Conservation (phyloP, 1,140 invertebrate species). For the Matsumurasca onukii region DNA sequence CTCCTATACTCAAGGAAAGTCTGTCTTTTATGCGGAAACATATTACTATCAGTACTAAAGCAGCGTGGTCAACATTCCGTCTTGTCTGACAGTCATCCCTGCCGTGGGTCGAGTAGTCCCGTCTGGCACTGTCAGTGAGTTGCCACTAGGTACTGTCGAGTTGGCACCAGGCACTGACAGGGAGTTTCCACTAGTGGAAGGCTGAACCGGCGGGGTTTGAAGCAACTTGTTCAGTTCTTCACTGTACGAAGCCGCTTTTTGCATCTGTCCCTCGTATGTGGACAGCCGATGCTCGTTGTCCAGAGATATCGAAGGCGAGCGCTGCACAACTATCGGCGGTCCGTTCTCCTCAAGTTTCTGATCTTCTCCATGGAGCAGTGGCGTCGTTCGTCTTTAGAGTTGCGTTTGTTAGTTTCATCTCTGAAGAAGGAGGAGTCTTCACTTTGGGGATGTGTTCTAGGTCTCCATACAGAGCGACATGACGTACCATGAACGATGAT, state of each 20-base stretch:
- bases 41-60: constrained; percentile 3
- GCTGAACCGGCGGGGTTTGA: not conserved
- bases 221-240: constrained; percentile 23
- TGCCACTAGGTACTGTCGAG: constrained; percentile 5
- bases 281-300: constrained; percentile 15
- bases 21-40: not conserved
- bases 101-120: no score
- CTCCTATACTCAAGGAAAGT: no score
- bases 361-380: constrained; percentile 17
- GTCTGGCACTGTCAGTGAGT: not conserved
- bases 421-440: no score
- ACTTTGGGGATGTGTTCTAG: not conserved
- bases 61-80: constrained; percentile 35
- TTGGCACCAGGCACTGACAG: not conserved
- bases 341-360: constrained; percentile 10
- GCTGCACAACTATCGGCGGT: not conserved
- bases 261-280: constrained; percentile 21
- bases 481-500: constrained; percentile 7
- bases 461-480: constrained; percentile 1
- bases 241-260: constrained; percentile 24
- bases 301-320: not conserved
- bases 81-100: constrained; percentile 33
- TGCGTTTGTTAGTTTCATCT: no score
- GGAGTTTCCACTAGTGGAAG: not conserved
- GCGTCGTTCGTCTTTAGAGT: no score